A percentile compares a stretch with the other conserved stretches of the same genome.
These are phyloP conservation scores for Euplexia lucipara DNA, from an alignment of 2,888 invertebrate genomes.

Conservation along the genomic window DNA sequence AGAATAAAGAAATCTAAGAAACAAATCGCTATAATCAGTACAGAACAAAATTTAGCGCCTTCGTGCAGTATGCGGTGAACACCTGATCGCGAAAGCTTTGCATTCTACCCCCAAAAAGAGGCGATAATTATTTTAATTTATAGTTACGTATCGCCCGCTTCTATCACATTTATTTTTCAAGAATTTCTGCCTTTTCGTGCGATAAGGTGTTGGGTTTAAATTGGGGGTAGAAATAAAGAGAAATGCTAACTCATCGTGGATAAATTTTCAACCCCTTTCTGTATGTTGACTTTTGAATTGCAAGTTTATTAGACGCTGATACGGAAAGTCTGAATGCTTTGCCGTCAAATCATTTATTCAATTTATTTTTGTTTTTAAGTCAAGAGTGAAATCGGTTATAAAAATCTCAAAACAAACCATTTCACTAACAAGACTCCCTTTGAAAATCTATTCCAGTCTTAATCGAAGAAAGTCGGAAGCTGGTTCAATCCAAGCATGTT, in stretches of 20 bases:
- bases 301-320: slow-evolving; percentile 11
- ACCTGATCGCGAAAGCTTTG: slow-evolving; percentile 67
- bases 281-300: slow-evolving; percentile 37
- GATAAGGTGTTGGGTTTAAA: slow-evolving; percentile 55
- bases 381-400: neutral
- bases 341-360: slow-evolving; percentile 5
- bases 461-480: slow-evolving; percentile 39
- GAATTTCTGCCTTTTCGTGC: slow-evolving; percentile 55
- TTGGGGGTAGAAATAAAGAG: slow-evolving; percentile 41
- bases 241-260: slow-evolving; percentile 51
- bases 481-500: slow-evolving; percentile 69
- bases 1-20: slow-evolving; percentile 10
- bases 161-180: slow-evolving; percentile 67
- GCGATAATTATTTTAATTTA: slow-evolving; percentile 87
- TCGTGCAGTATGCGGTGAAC: slow-evolving; percentile 49
- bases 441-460: slow-evolving; percentile 15
- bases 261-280: slow-evolving; percentile 23
- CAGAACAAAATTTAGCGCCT: slow-evolving; percentile 50
- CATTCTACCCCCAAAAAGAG: slow-evolving; percentile 78
- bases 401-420: slow-evolving; percentile 7
- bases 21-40: slow-evolving; percentile 60
- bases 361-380: slow-evolving; percentile 5
- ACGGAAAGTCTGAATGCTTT: slow-evolving; percentile 5
- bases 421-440: slow-evolving; percentile 12
- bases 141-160: slow-evolving; percentile 63